A percentile compares a stretch with the other conserved stretches of the same genome.
phyloP scores from a whole-genome alignment of 2,797 vertebrate genomes.

The Stomatorhinus walkeri region DNA sequence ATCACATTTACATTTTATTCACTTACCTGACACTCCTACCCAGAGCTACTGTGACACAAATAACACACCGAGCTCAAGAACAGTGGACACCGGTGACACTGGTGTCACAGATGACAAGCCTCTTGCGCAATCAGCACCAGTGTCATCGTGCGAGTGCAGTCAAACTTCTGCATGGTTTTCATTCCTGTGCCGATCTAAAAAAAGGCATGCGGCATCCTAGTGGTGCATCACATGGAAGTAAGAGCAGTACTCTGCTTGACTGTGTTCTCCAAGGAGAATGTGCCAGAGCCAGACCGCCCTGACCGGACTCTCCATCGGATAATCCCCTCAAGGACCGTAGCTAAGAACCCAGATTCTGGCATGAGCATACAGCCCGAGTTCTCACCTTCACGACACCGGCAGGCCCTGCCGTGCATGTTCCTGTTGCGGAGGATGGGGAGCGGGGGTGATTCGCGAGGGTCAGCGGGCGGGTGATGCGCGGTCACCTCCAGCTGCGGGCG shows the following conservation, averaged over 20 bases:
- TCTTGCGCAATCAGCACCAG: background rate
- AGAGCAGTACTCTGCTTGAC: background rate
- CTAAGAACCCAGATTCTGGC: background rate
- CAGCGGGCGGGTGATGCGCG: conserved; percentile 19
- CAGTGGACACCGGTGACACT: background rate
- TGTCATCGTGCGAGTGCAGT: background rate
- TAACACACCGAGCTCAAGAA: background rate
- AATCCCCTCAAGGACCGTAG: background rate
- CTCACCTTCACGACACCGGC: background rate
- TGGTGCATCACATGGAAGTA: background rate
- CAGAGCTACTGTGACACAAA: background rate
- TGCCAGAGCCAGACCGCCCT: background rate
- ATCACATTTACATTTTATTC: background rate
- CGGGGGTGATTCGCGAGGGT: background rate
- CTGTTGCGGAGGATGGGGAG: background rate
- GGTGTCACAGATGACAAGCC: background rate
- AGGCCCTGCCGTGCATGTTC: background rate
- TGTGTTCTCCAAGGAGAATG: background rate
- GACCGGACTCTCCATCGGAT: background rate
- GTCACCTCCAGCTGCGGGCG: conserved; percentile 59
- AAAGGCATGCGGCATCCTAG: background rate
- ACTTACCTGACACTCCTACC: background rate
- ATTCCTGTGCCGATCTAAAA: background rate
- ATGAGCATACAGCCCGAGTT: background rate
- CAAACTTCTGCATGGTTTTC: background rate